Conservation (phyloP, 1,140 invertebrate species). For the Zaprionus kolodkinae region DNA sequence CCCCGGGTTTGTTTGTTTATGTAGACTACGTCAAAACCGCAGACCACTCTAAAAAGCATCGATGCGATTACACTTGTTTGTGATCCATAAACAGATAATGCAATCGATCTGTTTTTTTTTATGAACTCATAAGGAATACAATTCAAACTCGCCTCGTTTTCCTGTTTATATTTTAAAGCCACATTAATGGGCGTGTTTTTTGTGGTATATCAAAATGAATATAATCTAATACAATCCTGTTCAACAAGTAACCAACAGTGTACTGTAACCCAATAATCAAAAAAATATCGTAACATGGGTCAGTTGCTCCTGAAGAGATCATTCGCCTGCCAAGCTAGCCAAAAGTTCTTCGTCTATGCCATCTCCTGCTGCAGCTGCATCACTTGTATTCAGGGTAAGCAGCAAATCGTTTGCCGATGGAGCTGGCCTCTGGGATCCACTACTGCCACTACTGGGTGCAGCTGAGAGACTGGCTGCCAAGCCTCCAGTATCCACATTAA, state of each 20-base stretch:
- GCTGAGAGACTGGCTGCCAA: constrained; percentile 29
- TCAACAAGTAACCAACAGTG: constrained; percentile 8
- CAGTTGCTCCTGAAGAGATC: constrained; percentile 4
- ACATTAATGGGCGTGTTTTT: neutral
- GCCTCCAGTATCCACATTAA: constrained; percentile 8
- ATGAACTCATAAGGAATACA: neutral
- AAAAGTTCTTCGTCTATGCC: constrained; percentile 72
- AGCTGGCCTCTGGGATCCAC: constrained; percentile 17
- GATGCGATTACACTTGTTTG: neutral
- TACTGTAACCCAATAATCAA: constrained; percentile 5
- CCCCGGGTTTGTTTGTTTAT: neutral
- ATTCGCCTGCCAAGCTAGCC: constrained; percentile 68
- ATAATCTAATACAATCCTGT: constrained; percentile 1
- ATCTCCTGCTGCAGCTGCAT: constrained; percentile 35
- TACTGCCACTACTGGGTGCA: constrained; percentile 11
- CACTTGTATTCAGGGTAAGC: constrained; percentile 36
- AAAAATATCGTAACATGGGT: neutral
- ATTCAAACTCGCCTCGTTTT: neutral
- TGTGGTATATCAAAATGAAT: neutral
- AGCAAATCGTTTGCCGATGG: constrained; percentile 34
- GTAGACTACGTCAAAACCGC: neutral
- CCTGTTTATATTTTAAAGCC: constrained; percentile 1
- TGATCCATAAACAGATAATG: neutral
- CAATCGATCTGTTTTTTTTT: neutral
- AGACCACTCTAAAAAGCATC: neutral